Evolutionary conservation across 2,797 vertebrate species (phyloP).

Genomic region (Gambelia wislizenii): DNA sequence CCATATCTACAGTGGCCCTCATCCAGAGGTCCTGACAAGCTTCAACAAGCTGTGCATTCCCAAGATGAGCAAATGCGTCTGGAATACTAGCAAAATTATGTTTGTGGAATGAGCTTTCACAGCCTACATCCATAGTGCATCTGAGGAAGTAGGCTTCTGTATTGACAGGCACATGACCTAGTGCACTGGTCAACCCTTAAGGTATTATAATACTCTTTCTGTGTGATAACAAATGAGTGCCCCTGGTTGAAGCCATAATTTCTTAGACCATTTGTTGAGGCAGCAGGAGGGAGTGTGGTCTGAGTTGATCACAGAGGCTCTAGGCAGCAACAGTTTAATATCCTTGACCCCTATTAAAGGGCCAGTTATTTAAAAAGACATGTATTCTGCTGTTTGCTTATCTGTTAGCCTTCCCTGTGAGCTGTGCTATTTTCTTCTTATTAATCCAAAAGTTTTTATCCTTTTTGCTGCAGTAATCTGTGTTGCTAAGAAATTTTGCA

Average conservation of each 20-base stretch:
- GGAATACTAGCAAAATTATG: neutral
- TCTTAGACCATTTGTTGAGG: neutral
- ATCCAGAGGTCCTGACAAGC: neutral
- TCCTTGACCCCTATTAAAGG: neutral
- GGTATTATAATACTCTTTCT: neutral
- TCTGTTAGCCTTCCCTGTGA: conserved; percentile 49
- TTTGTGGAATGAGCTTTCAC: neutral
- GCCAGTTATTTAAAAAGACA: conserved; percentile 41
- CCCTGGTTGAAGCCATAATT: neutral
- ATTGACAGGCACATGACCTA: neutral
- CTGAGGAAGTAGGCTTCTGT: neutral
- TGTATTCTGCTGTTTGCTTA: conserved; percentile 52
- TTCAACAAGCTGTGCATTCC: neutral
- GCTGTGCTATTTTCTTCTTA: conserved; percentile 53
- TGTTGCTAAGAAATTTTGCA: conserved; percentile 29
- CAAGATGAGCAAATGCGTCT: neutral
- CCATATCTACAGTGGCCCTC: neutral
- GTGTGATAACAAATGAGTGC: neutral
- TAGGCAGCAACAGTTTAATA: neutral
- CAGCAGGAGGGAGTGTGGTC: neutral
- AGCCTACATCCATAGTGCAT: neutral
- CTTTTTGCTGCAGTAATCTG: conserved; percentile 54
- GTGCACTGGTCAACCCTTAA: neutral
- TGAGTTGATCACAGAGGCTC: neutral
- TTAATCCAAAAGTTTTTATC: conserved; percentile 57